Conservation (phyloP, 2,113 vertebrate genomes). For the Perognathus longimembris region DNA sequence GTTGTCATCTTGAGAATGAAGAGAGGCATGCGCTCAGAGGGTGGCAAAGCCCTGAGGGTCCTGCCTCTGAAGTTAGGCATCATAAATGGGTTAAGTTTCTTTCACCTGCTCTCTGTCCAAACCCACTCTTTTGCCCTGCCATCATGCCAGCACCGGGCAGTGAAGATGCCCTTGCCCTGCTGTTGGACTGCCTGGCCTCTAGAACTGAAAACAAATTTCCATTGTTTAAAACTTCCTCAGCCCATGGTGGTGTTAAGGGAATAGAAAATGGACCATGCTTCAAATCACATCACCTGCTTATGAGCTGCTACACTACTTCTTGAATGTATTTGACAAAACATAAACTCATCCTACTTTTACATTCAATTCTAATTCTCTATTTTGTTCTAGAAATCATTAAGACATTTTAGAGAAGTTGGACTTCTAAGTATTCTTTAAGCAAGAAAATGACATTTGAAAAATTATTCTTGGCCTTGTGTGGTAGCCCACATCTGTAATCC, state of each 20-base stretch:
- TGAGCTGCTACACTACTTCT: accelerated
- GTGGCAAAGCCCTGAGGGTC: background rate
- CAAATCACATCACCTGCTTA: accelerated
- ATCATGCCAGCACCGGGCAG: too few relatives aligned
- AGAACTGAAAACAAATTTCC: background rate
- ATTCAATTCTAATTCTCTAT: background rate
- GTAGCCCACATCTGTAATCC: too few relatives aligned
- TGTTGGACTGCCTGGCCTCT: too few relatives aligned
- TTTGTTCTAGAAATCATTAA: background rate
- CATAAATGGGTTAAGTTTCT: too few relatives aligned
- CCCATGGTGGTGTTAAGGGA: background rate
- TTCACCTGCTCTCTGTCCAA: background rate
- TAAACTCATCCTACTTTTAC: background rate
- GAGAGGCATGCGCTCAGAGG: background rate
- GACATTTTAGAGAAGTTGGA: background rate
- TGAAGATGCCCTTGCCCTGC: background rate
- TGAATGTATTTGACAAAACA: too few relatives aligned
- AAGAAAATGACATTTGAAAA: background rate
- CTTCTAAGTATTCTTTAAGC: background rate
- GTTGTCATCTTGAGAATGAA: too few relatives aligned
- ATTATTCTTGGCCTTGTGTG: background rate
- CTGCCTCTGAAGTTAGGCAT: too few relatives aligned
- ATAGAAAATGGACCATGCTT: background rate
- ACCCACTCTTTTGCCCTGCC: background rate
- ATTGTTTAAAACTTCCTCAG: background rate